Base-by-base conservation (phyloP, 1,140 invertebrate species). In the Heliconius hewitsoni region DNA sequence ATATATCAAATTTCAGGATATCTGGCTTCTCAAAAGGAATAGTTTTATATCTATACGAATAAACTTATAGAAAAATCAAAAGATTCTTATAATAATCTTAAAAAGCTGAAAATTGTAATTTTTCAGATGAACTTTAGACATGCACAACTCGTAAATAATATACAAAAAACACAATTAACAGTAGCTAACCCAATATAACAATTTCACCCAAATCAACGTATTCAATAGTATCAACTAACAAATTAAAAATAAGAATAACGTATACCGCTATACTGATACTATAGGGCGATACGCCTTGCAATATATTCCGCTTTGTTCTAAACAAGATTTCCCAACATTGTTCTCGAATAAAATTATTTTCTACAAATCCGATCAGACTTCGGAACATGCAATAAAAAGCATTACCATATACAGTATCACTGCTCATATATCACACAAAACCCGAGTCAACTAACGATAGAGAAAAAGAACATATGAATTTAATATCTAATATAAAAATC, bases 341-440 rank as follows among this genome's bases (percentile, higher is more conserved):
- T 71, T 52, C 42, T 39, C 70, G 23, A 55, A 77, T 72, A 77
- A 30, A 71, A 77, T 66, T 72, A 72, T 27, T 66, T 66, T 30
- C 27, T 66, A 72, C 76, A 77, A 71, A 77, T 77, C 46, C 66
- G 50, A 55, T 72, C 42, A 55, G 76, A 70, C 46, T 71, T 71
- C 60, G 46, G 70, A 70, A 72, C 76, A 77, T 52, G 66, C 46
- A 77, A 77, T 77, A 77, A 77, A 72, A 76, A 77, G n/a, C 76
- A 77, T 77, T 77, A 72, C 42, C 76, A 72, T 77, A 77, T 27
- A 76, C 57, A 42, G 60, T 70, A 66, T 77, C 39, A 71, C 70
- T 19, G 46, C 46, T 77, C 76, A 77, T 77, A 77, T 77, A 72
- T 77, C 70, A 55, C 76, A 77, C 60, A 46, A 77, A 77, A 52